Conservation (phyloP, 2,113 vertebrate genomes). For the Toxostoma redivivum region DNA sequence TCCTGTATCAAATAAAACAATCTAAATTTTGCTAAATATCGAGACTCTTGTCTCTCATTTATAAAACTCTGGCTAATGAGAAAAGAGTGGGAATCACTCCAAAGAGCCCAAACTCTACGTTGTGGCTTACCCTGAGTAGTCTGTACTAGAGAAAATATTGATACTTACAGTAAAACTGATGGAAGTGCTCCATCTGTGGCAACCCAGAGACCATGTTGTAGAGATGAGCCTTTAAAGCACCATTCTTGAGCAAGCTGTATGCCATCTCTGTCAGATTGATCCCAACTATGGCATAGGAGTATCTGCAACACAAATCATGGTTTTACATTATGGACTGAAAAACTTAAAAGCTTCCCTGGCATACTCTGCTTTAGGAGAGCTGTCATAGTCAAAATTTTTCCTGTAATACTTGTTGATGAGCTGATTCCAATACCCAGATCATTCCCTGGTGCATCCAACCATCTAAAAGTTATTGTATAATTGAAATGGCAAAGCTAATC, state of each 20-base stretch:
- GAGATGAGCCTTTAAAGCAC: conserved; percentile 87
- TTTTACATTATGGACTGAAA: not conserved
- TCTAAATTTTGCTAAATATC: too few species aligned
- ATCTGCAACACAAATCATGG: conserved; percentile 74
- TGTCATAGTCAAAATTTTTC: not conserved
- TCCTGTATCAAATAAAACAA: too few species aligned
- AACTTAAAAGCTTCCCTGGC: not conserved
- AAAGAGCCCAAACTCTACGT: accelerated
- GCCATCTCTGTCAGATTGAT: conserved; percentile 99
- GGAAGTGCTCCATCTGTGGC: conserved; percentile 86
- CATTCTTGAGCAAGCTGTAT: conserved; percentile 89
- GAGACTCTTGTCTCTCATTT: too few species aligned
- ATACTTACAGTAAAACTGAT: conserved; percentile 95
- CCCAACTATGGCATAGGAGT: conserved; percentile 97
- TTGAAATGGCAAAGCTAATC: not conserved
- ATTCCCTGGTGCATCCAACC: not conserved
- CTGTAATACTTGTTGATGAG: not conserved
- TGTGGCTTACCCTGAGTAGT: not conserved
- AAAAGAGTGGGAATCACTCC: not conserved
- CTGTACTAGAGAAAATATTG: not conserved
- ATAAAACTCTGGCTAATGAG: not conserved
- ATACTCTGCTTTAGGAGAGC: not conserved
- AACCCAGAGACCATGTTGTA: conserved; percentile 84
- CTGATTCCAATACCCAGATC: not conserved
- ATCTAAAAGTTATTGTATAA: not conserved